phyloP scores from a whole-genome alignment of 2,888 invertebrate species.

The Mesorhabditis spiculigera region DNA sequence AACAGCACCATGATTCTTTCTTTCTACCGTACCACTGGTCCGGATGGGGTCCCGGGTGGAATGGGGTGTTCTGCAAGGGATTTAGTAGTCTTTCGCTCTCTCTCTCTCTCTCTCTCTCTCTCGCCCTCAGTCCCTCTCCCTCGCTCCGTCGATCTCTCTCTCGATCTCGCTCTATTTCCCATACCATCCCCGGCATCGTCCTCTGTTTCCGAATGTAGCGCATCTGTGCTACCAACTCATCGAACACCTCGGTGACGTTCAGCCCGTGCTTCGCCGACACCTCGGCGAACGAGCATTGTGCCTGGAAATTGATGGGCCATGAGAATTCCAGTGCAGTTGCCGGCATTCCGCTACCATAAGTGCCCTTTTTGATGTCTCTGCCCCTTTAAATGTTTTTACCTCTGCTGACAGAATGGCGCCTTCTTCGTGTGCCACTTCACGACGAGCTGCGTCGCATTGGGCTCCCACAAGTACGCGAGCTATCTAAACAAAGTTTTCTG shows the following conservation, averaged over 20 bases:
- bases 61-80: neutral
- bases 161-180: neutral
- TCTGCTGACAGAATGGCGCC: neutral
- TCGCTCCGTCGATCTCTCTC: neutral
- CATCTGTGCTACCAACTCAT: neutral
- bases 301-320: neutral
- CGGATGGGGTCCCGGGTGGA: neutral
- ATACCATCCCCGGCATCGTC: neutral
- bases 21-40: slow-evolving; percentile 1
- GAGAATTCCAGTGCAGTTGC: neutral
- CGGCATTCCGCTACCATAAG: neutral
- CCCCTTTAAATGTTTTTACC: neutral
- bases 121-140: no score
- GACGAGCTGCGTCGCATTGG: neutral
- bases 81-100: neutral
- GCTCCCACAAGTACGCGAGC: neutral
- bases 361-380: neutral
- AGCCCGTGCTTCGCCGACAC: neutral
- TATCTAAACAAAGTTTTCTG: neutral
- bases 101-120: no score
- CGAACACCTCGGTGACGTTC: neutral
- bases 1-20: neutral
- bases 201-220: neutral
- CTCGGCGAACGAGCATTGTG: slow-evolving; percentile 5
- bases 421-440: neutral